A percentile compares a stretch with the other conserved stretches of the same genome.
These are phyloP conservation scores for Pemphredon lugubris DNA, from an alignment of 2,888 invertebrate genomes.

Conservation along the genomic window DNA sequence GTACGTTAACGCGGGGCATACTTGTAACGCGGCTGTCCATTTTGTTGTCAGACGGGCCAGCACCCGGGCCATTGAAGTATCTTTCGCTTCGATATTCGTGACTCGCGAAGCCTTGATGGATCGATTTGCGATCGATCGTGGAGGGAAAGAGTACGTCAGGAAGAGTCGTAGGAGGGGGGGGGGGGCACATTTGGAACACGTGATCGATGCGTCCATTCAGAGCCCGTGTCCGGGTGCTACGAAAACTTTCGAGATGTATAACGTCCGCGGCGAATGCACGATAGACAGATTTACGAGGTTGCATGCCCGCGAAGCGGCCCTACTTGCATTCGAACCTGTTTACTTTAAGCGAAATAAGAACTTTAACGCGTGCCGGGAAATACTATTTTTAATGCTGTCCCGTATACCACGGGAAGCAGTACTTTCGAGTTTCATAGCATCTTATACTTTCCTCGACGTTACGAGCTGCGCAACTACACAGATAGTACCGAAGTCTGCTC, in stretches of 20 bases:
- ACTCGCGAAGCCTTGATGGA: slow-evolving; percentile 61
- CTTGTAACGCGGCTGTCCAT: slow-evolving; percentile 41
- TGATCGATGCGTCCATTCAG: slow-evolving; percentile 68
- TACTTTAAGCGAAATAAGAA: slow-evolving; percentile 17
- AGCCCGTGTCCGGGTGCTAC: slow-evolving; percentile 22
- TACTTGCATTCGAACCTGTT: slow-evolving; percentile 26
- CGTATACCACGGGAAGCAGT: too few species aligned
- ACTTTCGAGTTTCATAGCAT: too few species aligned
- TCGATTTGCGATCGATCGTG: slow-evolving; percentile 58
- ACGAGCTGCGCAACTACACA: too few species aligned
- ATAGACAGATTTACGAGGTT: slow-evolving; percentile 61
- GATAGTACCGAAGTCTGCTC: too few species aligned
- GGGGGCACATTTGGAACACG: slow-evolving; percentile 53
- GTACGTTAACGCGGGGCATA: slow-evolving; percentile 16
- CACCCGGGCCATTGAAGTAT: slow-evolving; percentile 37
- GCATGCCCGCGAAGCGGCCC: slow-evolving; percentile 24
- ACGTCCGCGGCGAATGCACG: slow-evolving; percentile 48
- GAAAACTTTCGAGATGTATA: slow-evolving; percentile 61
- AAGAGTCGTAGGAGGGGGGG: slow-evolving; percentile 36
- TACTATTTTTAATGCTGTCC: not conserved
- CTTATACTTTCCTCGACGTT: too few species aligned
- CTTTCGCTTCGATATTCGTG: slow-evolving; percentile 47
- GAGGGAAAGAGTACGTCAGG: slow-evolving; percentile 32
- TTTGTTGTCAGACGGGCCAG: slow-evolving; percentile 38
- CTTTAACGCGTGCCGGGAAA: not conserved